phyloP scores from a whole-genome alignment of 2,113 vertebrate genomes.

The Phasianus colchicus region DNA sequence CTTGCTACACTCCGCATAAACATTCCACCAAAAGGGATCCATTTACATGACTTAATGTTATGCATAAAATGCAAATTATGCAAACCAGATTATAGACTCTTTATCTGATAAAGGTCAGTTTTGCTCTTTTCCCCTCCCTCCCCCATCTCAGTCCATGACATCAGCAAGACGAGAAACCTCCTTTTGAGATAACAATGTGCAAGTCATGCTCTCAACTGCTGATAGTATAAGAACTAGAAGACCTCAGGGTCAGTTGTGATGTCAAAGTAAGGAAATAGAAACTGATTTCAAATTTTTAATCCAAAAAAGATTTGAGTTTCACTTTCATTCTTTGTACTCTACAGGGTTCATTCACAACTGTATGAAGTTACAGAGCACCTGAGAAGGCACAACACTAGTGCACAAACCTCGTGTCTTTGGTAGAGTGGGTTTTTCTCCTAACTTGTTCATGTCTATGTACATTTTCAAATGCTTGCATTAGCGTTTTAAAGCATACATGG shows the following conservation, averaged over 20 bases:
- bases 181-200: not conserved
- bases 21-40: not conserved
- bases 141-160: not conserved
- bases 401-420: not conserved
- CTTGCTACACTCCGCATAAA: not conserved
- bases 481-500: not conserved
- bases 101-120: not conserved
- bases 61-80: not conserved
- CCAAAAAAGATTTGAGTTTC: not conserved
- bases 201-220: constrained; percentile 25
- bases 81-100: not conserved
- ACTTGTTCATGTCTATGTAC: rapidly evolving
- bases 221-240: not conserved
- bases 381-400: not conserved
- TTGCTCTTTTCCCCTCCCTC: not conserved
- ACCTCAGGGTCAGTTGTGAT: not conserved
- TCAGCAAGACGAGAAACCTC: constrained; percentile 2
- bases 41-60: not conserved
- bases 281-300: not conserved
- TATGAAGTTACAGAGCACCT: not conserved
- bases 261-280: not conserved
- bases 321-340: not conserved
- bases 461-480: not conserved
- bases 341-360: not conserved
- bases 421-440: not conserved